Conservation (phyloP, 2,797 vertebrate species). For the Phataginus tetradactyla region DNA sequence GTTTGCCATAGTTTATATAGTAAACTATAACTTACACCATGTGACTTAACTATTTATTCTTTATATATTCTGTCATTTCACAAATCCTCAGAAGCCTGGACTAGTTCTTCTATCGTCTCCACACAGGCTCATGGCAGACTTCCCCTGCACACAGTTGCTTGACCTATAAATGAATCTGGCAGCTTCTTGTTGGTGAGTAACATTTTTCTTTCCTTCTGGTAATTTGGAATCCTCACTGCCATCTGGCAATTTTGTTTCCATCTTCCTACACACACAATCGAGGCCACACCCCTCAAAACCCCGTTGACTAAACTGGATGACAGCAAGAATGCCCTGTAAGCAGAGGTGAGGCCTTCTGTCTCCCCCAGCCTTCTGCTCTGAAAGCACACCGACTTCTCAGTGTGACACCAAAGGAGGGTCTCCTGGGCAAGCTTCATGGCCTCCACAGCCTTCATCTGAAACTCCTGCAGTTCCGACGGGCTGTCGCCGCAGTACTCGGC, state of each 20-base stretch:
- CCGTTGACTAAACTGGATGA: constrained; percentile 47
- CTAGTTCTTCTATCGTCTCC: background rate
- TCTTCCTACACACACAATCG: background rate
- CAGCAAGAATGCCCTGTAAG: background rate
- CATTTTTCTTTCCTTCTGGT: constrained; percentile 2
- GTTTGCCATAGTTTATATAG: background rate
- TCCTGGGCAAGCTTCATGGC: constrained; percentile 61
- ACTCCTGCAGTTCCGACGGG: constrained; percentile 67
- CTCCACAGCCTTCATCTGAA: constrained; percentile 68
- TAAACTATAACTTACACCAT: no score
- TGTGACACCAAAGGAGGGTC: background rate
- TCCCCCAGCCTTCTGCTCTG: background rate
- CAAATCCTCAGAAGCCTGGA: background rate
- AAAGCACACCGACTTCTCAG: background rate
- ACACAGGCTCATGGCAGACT: constrained; percentile 39
- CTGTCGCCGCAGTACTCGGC: constrained; percentile 84
- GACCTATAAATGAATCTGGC: background rate
- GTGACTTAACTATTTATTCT: background rate
- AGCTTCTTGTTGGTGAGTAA: background rate
- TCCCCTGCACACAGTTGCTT: background rate
- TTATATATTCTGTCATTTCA: background rate
- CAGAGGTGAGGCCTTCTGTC: constrained; percentile 42
- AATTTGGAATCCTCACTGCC: background rate
- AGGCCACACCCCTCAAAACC: constrained; percentile 29
- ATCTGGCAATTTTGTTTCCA: background rate